These are phyloP conservation scores for Chiroxiphia lanceolata DNA, from an alignment of 2,797 vertebrate species.

Conservation along the genomic window DNA sequence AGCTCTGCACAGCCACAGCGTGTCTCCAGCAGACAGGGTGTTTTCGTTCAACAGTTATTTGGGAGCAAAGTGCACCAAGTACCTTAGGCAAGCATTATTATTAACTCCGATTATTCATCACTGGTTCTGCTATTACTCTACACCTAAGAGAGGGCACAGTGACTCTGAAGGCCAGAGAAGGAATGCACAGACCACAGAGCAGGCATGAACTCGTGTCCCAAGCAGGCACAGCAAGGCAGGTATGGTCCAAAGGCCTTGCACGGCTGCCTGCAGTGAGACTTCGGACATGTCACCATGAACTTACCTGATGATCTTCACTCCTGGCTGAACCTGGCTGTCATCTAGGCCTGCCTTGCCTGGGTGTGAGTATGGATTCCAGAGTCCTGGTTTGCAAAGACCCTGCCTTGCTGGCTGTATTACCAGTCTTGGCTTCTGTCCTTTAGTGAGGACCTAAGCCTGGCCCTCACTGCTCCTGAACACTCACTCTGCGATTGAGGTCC, in stretches of 20 bases:
- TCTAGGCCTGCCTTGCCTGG: not conserved
- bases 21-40: not conserved
- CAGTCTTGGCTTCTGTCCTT: not conserved
- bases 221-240: not conserved
- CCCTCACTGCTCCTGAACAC: not conserved
- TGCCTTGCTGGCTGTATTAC: not conserved
- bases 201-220: not conserved
- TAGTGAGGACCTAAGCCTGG: not conserved
- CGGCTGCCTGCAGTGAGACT: not conserved
- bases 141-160: not conserved
- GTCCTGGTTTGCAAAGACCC: not conserved
- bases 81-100: conserved; percentile 42
- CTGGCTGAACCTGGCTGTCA: not conserved
- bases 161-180: not conserved
- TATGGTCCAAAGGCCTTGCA: not conserved
- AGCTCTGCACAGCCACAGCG: not conserved
- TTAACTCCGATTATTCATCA: conserved; percentile 26
- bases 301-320: not conserved
- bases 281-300: not conserved
- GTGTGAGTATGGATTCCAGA: fast-evolving
- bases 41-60: not conserved
- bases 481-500: not conserved
- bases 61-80: conserved; percentile 32
- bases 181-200: not conserved
- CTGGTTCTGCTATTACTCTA: not conserved